phyloP scores from a whole-genome alignment of 2,113 vertebrate genomes.

The Ceyx margarethae region DNA sequence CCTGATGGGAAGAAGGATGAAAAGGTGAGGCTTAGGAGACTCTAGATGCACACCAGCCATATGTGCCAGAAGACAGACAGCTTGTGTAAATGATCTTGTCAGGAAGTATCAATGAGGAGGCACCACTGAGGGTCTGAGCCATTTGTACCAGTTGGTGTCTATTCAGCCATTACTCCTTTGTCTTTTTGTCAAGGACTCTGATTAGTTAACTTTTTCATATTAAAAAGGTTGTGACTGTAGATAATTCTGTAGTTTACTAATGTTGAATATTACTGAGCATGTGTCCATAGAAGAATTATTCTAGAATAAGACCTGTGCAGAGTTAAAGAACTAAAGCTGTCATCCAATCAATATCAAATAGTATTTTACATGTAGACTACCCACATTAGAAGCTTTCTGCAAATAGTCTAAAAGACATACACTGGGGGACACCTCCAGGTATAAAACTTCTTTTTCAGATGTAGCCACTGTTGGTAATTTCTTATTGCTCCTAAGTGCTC shows the following conservation, averaged over 20 bases:
- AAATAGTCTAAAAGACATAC: neutral
- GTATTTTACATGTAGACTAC: neutral
- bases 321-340: neutral
- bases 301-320: neutral
- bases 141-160: neutral
- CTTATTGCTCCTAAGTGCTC: neutral
- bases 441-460: neutral
- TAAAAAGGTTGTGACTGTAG: neutral
- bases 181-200: neutral
- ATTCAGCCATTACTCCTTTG: neutral
- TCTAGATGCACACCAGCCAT: neutral
- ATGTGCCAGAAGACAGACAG: neutral
- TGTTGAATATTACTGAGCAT: neutral
- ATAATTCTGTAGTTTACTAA: neutral
- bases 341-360: neutral
- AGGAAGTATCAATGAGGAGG: neutral
- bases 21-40: neutral
- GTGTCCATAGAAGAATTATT: neutral
- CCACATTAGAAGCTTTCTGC: neutral
- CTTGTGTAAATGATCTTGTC: neutral
- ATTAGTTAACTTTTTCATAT: neutral
- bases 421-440: neutral
- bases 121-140: neutral
- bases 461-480: neutral
- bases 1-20: neutral